Base-by-base conservation (phyloP, 2,797 vertebrate genomes). In the Cyprinodon diabolis region DNA sequence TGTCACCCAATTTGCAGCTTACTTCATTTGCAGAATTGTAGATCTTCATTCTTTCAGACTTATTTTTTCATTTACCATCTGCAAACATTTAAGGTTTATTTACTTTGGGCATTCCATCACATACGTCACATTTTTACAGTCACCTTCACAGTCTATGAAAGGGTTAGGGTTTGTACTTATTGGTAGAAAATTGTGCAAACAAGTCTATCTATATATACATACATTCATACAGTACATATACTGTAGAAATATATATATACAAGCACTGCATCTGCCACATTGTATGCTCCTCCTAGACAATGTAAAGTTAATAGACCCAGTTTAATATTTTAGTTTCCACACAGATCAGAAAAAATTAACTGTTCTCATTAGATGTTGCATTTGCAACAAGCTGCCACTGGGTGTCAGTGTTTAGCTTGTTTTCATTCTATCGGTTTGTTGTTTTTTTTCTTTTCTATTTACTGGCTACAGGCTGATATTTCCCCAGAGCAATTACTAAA, bases 341-440 rank as follows among this genome's bases (percentile, higher is more conserved):
- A 17, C 48, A 3, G 17, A 68, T 37, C 48, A 12, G 30, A 19
- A 51, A 21, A 67, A n/a, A 3, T 5, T 4, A 63, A 63, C 9
- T 21, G 5, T 63, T 67, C 72, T 48, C 2, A 0, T 60, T 9
- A 1, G 48, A 23, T 40, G 2, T 48, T 68, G 13, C 58, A 77
- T 69, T 80, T 83, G 48, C 77, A 78, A 45, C 11, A 2, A 4
- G 6, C 1, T 4, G 0, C 89, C 92, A 78, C 77, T 74, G 86
- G 91, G 71, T 84, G 91, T 30, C 89, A 87, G 87, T 90, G 81
- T 90, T 90, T 82, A 83, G 86, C 84, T 57, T 14, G 70, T 60
- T 75, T 21, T 35, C 21, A 69, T 11, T 14, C 23, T 15, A 11
- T 60, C 69, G 37, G 57, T 23, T 70, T 72, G n/a, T 55, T 54